Percentiles rank a stretch among this genome's conserved stretches.
phyloP scores from a whole-genome alignment of 2,888 invertebrate genomes.

The Monochamus alternatus region DNA sequence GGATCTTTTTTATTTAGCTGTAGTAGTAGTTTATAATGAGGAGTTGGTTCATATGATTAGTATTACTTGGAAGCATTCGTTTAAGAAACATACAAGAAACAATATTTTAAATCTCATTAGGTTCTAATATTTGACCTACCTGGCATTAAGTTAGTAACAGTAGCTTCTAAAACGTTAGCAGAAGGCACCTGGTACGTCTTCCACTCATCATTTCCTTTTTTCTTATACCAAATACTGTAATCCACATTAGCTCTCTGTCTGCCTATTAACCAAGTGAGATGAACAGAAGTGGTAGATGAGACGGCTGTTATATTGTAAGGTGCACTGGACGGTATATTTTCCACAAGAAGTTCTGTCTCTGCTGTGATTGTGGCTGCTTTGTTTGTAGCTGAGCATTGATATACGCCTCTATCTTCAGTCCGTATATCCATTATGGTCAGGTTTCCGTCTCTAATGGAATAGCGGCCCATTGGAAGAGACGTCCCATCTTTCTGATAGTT shows the following conservation, averaged over 20 bases:
- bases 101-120: no score
- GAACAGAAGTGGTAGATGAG: conserved; percentile 81
- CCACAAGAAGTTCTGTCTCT: conserved; percentile 86
- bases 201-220: conserved; percentile 85
- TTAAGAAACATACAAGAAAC: no score
- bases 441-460: conserved; percentile 81
- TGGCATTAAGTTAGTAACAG: conserved; percentile 83
- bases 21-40: no score
- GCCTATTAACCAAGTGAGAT: conserved; percentile 88
- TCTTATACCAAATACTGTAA: conserved; percentile 90
- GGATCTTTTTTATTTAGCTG: no score
- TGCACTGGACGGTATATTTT: conserved; percentile 92
- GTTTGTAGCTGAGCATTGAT: conserved; percentile 88
- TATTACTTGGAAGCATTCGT: background rate
- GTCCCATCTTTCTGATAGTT: conserved; percentile 81
- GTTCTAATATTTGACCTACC: conserved; percentile 66
- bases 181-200: conserved; percentile 84
- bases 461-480: conserved; percentile 79
- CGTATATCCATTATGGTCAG: conserved; percentile 87
- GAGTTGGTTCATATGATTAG: background rate
- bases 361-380: conserved; percentile 89
- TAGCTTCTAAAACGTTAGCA: conserved; percentile 83
- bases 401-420: conserved; percentile 90
- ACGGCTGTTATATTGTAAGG: conserved; percentile 89
- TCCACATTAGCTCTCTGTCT: conserved; percentile 84